Percentiles rank a stretch among this genome's conserved stretches.
These are phyloP conservation scores for Heterocephalus glaber DNA, from an alignment of 2,113 vertebrate genomes.

Conservation along the genomic window DNA sequence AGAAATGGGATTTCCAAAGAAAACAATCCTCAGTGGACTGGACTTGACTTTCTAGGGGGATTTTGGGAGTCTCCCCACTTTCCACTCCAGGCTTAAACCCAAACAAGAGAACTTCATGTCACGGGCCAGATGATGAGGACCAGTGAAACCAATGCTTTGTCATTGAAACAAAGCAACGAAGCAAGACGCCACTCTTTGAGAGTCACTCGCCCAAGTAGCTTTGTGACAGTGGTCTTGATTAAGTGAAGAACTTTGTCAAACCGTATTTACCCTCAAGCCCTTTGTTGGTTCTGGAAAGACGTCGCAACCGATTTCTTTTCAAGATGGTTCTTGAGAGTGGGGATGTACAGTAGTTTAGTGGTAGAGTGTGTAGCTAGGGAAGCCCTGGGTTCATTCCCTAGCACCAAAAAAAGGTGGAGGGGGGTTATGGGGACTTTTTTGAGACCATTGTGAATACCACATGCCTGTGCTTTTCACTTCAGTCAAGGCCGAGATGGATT, in stretches of 20 bases:
- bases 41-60: constrained; percentile 35
- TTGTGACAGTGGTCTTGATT: neutral
- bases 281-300: constrained; percentile 4
- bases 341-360: neutral
- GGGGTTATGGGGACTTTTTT: neutral
- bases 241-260: constrained; percentile 36
- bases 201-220: neutral
- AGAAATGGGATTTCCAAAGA: constrained; percentile 50
- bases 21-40: constrained; percentile 11
- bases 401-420: neutral
- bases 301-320: neutral
- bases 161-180: constrained; percentile 35
- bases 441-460: neutral
- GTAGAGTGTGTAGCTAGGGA: neutral
- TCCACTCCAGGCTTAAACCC: constrained; percentile 27
- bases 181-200: neutral
- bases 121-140: constrained; percentile 37
- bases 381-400: neutral
- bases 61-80: constrained; percentile 44
- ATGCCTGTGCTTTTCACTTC: neutral
- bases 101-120: neutral
- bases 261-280: neutral
- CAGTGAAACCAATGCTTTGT: constrained; percentile 49
- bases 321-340: neutral
- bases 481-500: neutral